phyloP scores from a whole-genome alignment of 2,113 vertebrate genomes.

The Engystomops pustulosus region DNA sequence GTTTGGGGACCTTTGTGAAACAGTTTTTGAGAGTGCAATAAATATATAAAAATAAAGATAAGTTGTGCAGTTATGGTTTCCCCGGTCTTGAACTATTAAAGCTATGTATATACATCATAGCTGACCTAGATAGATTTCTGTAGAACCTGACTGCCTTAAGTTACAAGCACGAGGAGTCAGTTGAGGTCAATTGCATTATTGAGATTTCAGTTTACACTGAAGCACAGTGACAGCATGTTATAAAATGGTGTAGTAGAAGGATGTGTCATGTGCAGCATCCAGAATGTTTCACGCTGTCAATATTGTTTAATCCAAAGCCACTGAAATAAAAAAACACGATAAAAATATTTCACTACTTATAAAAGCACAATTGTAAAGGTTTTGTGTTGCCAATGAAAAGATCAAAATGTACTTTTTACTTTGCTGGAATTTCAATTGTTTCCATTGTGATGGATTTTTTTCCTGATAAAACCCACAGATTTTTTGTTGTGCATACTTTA shows the following conservation, averaged over 20 bases:
- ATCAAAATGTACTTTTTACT: conserved; percentile 31
- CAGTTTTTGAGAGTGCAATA: neutral
- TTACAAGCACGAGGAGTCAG: conserved; percentile 19
- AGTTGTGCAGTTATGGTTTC: no score
- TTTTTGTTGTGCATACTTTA: conserved; percentile 38
- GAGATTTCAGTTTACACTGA: neutral
- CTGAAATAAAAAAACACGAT: conserved; percentile 14
- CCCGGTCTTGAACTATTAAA: no score
- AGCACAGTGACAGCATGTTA: neutral
- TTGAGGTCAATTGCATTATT: conserved; percentile 17
- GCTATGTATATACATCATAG: neutral
- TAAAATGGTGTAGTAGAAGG: neutral
- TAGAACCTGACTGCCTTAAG: neutral
- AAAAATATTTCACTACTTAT: neutral
- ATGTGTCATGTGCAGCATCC: conserved; percentile 2
- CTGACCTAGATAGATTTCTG: neutral
- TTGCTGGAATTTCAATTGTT: conserved; percentile 36
- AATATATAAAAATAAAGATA: no score
- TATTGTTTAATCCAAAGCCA: conserved; percentile 3
- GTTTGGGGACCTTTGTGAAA: neutral
- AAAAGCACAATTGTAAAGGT: conserved; percentile 5
- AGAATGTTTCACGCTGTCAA: conserved; percentile 25
- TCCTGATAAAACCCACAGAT: conserved; percentile 1
- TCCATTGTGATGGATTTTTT: conserved; percentile 29
- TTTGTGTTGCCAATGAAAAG: neutral